Percentiles rank a stretch among this genome's conserved stretches.
These are phyloP conservation scores for Copsychus sechellarum DNA, from an alignment of 2,113 vertebrate species.

Conservation along the genomic window DNA sequence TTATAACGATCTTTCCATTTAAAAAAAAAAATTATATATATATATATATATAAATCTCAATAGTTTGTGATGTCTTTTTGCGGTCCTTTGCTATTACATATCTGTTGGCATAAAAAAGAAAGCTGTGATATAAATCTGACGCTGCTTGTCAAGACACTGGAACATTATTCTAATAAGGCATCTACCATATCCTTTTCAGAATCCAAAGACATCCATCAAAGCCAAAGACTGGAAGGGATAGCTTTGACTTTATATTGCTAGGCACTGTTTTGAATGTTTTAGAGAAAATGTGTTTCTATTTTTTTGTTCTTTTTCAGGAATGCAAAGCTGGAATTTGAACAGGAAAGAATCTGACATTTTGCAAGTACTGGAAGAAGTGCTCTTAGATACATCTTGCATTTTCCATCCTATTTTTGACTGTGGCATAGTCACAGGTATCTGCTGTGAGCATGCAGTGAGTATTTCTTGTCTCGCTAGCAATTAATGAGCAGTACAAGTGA, in stretches of 20 bases:
- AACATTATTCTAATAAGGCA: constrained; percentile 34
- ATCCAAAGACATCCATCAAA: not conserved
- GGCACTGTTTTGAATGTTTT: not conserved
- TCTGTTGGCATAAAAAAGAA: not conserved
- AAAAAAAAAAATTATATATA: not conserved
- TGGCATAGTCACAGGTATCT: not conserved
- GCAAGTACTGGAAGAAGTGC: not conserved
- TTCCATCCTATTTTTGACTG: not conserved
- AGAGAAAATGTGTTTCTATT: not conserved
- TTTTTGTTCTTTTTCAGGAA: not conserved
- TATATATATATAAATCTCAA: not conserved
- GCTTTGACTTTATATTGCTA: not conserved
- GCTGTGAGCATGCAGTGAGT: not conserved
- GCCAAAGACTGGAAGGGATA: not conserved
- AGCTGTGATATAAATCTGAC: constrained; percentile 8
- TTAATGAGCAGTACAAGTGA: not conserved
- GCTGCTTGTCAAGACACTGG: not conserved
- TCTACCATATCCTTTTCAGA: not conserved
- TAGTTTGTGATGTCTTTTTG: not conserved
- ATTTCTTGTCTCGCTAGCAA: not conserved
- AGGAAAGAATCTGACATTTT: not conserved
- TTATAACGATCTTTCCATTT: not conserved
- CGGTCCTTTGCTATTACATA: not conserved
- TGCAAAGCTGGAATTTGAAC: not conserved
- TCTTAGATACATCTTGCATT: not conserved